phyloP scores from a whole-genome alignment of 1,140 invertebrate species.

The Chironomus tepperi region DNA sequence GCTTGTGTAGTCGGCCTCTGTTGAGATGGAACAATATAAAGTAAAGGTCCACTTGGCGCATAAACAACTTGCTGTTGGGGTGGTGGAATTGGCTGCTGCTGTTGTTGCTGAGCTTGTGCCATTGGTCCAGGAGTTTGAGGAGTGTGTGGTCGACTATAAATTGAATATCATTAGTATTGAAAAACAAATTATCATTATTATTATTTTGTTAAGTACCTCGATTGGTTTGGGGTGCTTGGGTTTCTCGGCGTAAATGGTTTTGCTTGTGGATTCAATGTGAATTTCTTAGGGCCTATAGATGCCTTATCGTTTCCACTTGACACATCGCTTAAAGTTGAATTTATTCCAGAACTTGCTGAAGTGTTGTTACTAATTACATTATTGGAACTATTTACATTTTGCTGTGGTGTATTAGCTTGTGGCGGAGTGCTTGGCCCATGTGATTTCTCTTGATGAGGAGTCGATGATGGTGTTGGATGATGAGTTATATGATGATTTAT shows the following conservation, averaged over 20 bases:
- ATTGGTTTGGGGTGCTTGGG: constrained; percentile 48
- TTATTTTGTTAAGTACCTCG: constrained; percentile 34
- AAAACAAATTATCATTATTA: neutral
- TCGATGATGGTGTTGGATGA: constrained; percentile 29
- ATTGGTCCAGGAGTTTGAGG: constrained; percentile 65
- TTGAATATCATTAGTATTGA: too few relatives aligned
- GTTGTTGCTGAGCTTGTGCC: constrained; percentile 35
- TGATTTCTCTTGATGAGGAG: constrained; percentile 24
- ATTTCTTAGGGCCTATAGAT: constrained; percentile 59
- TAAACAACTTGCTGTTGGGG: constrained; percentile 39
- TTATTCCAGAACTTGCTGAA: constrained; percentile 28
- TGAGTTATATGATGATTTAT: constrained; percentile 18
- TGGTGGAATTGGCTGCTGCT: constrained; percentile 36
- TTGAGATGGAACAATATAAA: constrained; percentile 8
- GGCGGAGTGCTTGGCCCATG: constrained; percentile 27
- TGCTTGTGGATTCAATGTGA: constrained; percentile 69
- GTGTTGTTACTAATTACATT: constrained; percentile 31
- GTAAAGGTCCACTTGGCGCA: neutral
- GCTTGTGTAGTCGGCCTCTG: neutral
- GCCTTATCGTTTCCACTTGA: constrained; percentile 41
- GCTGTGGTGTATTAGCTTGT: constrained; percentile 30
- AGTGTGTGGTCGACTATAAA: constrained; percentile 58
- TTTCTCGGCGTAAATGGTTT: constrained; percentile 79
- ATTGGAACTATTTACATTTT: constrained; percentile 27
- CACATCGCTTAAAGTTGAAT: constrained; percentile 41